Evolutionary conservation across 1,140 invertebrate species (phyloP).

Genomic region (Bombus affinis): DNA sequence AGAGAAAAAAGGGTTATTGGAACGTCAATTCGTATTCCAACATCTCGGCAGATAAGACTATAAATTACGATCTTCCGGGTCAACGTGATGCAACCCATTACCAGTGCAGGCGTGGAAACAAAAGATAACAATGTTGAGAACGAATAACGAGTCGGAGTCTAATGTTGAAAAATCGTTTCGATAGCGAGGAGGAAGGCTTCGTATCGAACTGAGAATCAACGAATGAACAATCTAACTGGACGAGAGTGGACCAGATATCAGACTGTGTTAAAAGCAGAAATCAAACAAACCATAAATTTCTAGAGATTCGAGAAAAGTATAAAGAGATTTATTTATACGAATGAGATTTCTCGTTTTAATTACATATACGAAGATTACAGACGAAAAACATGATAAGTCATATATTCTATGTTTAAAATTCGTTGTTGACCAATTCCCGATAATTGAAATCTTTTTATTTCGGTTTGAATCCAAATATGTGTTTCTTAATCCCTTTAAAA

Average conservation of each 20-base stretch:
- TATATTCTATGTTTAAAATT: no score
- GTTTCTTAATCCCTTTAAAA: no score
- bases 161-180: conserved; percentile 12
- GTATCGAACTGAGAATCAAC: neutral
- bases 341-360: neutral
- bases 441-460: no score
- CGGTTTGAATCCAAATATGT: no score
- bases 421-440: no score
- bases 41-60: conserved; percentile 32
- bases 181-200: neutral
- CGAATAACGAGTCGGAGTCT: neutral
- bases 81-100: conserved; percentile 19
- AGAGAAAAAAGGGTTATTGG: neutral
- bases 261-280: neutral
- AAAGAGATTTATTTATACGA: neutral
- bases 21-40: conserved; percentile 24
- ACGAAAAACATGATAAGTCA: no score
- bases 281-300: neutral
- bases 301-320: neutral
- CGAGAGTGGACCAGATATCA: neutral
- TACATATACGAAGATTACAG: neutral
- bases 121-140: conserved; percentile 49
- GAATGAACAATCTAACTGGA: neutral
- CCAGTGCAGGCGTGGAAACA: conserved; percentile 27
- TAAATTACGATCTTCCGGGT: conserved; percentile 45